Evolutionary conservation across 2,888 invertebrate species (phyloP), one percentile per base, ranked within the genome.

Genomic region (Emmelina monodactyla): DNA sequence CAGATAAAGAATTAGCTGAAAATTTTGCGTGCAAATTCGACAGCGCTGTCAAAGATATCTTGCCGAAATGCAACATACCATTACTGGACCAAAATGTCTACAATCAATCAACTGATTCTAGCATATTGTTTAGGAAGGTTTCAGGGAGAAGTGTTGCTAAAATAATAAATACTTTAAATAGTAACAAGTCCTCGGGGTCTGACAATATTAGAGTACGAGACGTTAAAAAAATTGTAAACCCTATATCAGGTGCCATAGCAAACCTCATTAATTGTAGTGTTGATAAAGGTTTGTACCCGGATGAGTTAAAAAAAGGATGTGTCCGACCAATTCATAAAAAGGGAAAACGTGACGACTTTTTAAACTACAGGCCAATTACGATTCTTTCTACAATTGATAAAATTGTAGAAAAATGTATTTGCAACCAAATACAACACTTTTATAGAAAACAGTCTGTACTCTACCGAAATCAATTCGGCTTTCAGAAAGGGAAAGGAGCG

Each of bases 241-340:
- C n/a, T n/a, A n/a, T n/a, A n/a, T n/a, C n/a, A n/a, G n/a, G n/a
- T n/a, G n/a, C n/a, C n/a, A n/a, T n/a, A n/a, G n/a, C n/a, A n/a
- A n/a, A 31, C 13, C 11, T 15, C 10, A 31, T 31, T 31, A 31
- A 31, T 31, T 31, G 31, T 15, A 31, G 31, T 31, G 14, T 31
- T 16, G 16, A 31, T 15, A 3, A 12, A 10, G 31, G 31, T 7
- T 6, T 16, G 14, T 31, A 31, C n/a, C 31, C 31, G 3, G 16
- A 31, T 16, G 14, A 31, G 2, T 12, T 31, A 2, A 31, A 31
- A 16, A 2, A 15, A 19, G 34, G 34, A 1, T 29, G 34, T n/a
- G 38, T 48, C 1, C 34, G 45, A 30, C 45, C 45, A 1, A 41
- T 46, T 12, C 15, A 38, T 31, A 37, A 37, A 19, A 33, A 29